Evolutionary conservation across 2,113 vertebrate genomes (phyloP), one percentile per base, ranked within the genome.

Genomic region (Forbesichthys agassizii): DNA sequence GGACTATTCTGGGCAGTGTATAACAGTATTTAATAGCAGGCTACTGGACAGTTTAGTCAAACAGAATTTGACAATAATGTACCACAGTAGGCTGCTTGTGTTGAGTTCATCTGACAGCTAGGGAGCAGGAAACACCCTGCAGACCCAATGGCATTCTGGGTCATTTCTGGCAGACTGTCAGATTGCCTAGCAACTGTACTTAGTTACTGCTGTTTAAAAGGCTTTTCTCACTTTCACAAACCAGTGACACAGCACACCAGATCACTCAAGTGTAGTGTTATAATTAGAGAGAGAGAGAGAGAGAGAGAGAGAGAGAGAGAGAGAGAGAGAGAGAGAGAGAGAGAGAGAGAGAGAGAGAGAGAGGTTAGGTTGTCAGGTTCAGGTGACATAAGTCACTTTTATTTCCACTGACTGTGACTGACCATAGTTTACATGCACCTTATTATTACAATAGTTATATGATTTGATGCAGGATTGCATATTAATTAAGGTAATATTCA

Each of bases 381-480:
- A 27, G 65, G 83, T 88, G 86, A 89, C 60, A 11, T 73, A 75
- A 87, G 88, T 91, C 82, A 71, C 69, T 62, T 52, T 67, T 49
- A 48, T 69, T 69, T 66, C 11, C 71, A 42, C 36, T 27, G 36
- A 42, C 36, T 42, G 36, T 6, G 36, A 42, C 36, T 42, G 36
- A 1, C 36, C 36, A 27, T 42, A 42, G 36, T 42, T 42, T 42
- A 42, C 36, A 42, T 42, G 36, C 36, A 42, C 36, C 5, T 42
- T 8, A 42, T 42, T 42, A 42, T 42, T 8, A 42, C 36, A 42
- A 42, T 42, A 42, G 1, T 42, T 42, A 42, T 27, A 3, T 27
- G 1, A 42, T 6, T 42, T 42, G 36, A 42, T 42, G 36, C 36
- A 42, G 36, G 36, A 42, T 42, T 42, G 36, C 4, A 42, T 42